These are phyloP conservation scores for Oreochromis aureus DNA, from an alignment of 2,113 vertebrate genomes.

Conservation along the genomic window DNA sequence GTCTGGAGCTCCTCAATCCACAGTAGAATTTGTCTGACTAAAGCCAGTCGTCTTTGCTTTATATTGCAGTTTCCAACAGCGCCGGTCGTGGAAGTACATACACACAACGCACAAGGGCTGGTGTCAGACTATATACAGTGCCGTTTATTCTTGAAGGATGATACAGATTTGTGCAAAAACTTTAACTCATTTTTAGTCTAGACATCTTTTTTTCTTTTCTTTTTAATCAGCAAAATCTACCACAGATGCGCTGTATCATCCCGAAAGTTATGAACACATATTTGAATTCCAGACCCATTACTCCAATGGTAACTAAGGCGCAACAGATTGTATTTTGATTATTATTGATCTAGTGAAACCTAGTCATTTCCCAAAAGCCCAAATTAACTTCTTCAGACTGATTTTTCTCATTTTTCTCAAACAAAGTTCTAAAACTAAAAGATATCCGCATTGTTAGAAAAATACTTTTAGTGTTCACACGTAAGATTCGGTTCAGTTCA, in stretches of 20 bases:
- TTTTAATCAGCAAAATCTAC: neutral
- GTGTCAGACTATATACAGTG: neutral
- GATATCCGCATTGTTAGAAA: neutral
- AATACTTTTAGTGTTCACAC: neutral
- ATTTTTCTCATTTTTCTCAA: neutral
- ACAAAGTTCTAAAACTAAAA: neutral
- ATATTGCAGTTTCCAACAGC: slow-evolving; percentile 31
- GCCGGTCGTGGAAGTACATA: neutral
- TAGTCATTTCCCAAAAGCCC: neutral
- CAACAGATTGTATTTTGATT: neutral
- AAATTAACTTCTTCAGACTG: neutral
- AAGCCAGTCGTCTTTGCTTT: slow-evolving; percentile 24
- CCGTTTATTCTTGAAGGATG: neutral
- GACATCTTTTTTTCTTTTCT: no score
- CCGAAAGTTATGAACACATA: neutral
- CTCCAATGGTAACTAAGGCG: neutral
- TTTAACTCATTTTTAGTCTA: neutral
- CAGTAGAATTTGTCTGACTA: slow-evolving; percentile 55
- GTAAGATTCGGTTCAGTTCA: neutral
- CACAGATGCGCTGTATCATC: neutral
- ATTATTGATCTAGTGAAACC: neutral
- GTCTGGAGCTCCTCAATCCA: slow-evolving; percentile 55
- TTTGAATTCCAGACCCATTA: neutral
- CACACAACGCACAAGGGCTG: neutral
- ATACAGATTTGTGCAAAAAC: neutral